Evolutionary conservation across 2,888 invertebrate species (phyloP), one percentile per base, ranked within the genome.

Genomic region (Thelaira solivaga): DNA sequence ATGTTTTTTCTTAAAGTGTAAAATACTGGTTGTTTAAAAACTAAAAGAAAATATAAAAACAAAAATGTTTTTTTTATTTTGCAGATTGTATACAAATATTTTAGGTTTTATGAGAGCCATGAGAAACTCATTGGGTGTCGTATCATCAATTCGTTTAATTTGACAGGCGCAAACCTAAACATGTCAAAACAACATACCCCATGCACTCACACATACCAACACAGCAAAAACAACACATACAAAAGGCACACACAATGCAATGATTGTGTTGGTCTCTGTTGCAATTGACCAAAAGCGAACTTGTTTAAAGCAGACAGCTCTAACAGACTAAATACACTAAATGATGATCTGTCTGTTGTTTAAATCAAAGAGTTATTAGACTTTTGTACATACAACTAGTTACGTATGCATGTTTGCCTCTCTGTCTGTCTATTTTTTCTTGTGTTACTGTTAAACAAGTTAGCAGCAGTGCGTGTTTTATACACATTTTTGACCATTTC

Each of bases 101-200:
- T 34, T 18, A 49, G 41, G 59, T 51, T 61, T 59, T 61, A 69
- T 85, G 84, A 84, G 83, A 85, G 84, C 82, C 88, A 87, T 88
- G 87, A 87, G 88, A 89, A 88, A 87, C 89, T 86, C 88, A 86
- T 88, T 89, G 88, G 89, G 88, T 89, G 89, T 89, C 88, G 89
- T 88, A 89, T 89, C 89, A 89, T 89, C 89, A 89, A 89, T 89
- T 89, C 88, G 88, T 88, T 89, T 89, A 89, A 89, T 89, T 89
- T 89, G 89, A 89, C 89, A 89, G 87, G 88, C 89, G 88, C 88
- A 89, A 86, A 88, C 88, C 89, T 88, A 89, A 89, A 89, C 88
- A 89, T 89, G 88, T 89, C 89, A 89, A 88, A 89, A 89, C 88
- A 83, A 82, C 80, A 81, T 81, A 82, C 76, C 59, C 57, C 71